phyloP scores from a whole-genome alignment of 1,140 invertebrate species.

The Druon quercuslanigerum region DNA sequence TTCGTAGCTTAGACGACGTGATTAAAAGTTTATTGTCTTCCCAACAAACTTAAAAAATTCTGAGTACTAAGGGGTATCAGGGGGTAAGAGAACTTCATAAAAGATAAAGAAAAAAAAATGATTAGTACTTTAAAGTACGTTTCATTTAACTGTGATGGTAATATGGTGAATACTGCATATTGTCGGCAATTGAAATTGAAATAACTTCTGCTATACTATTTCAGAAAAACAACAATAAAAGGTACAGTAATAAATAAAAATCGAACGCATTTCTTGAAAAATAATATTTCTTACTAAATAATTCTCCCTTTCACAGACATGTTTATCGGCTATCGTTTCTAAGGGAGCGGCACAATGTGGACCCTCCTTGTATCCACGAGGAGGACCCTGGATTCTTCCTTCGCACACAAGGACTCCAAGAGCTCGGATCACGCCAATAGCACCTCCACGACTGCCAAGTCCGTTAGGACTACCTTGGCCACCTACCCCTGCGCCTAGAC shows the following conservation, averaged over 20 bases:
- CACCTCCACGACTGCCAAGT: constrained; percentile 73
- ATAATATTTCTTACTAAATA: constrained; percentile 71
- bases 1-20: too few relatives aligned
- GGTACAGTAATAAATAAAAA: background rate
- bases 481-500: constrained; percentile 69
- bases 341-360: constrained; percentile 81
- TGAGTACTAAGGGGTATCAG: too few relatives aligned
- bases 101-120: too few relatives aligned
- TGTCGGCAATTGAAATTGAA: too few relatives aligned
- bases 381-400: constrained; percentile 80
- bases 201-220: too few relatives aligned
- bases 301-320: constrained; percentile 77
- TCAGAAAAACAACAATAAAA: too few relatives aligned
- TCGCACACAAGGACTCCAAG: constrained; percentile 83
- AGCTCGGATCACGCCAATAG: constrained; percentile 80
- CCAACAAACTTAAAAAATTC: too few relatives aligned
- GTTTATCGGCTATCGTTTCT: constrained; percentile 68
- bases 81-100: too few relatives aligned
- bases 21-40: too few relatives aligned
- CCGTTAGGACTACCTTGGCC: constrained; percentile 64
- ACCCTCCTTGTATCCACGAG: constrained; percentile 83
- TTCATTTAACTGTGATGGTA: too few relatives aligned
- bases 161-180: too few relatives aligned
- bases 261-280: constrained; percentile 39
- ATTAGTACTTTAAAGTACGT: too few relatives aligned